Evolutionary conservation across 2,888 invertebrate genomes (phyloP), one percentile per base, ranked within the genome.

Genomic region (Tridacna gigas): DNA sequence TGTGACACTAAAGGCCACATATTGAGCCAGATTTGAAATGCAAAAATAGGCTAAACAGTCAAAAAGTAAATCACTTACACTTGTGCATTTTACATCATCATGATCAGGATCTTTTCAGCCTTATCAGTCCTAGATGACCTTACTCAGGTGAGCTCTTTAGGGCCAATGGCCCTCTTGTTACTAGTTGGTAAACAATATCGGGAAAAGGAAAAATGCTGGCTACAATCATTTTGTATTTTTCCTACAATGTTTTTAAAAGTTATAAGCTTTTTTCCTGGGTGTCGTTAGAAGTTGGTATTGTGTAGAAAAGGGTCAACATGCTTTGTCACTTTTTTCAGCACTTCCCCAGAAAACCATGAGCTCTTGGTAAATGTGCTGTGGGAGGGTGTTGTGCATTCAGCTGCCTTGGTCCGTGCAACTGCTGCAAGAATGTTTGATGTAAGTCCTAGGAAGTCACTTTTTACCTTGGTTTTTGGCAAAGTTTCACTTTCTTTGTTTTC

Each of bases 381-480:
- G 96, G 96, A 94, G 94, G 96, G 96, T 79, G 96, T 97, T 12
- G 96, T 97, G 0, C 96, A 97, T 94, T 96, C 96, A 77, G 96
- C 96, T 82, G 95, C 96, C 26, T 94, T 95, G 75, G 96, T 97
- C 26, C 95, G 96, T 88, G 95, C 96, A 15, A 95, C 96, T n/a
- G 95, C 96, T 0, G 96, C 96, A 15, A 95, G 95, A 63, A 93
- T 97, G 77, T 96, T 97, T 94, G 96, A 96, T 84, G 94, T 94
- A 83, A 89, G 86, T 80, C 37, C 7, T 37, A 37, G 7, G 7
- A 37, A 37, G 3, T 37, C 37, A 37, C 37, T 37, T 37, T 37
- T 37, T 37, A 37, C 37, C 37, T 4, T 37, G 37, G 3, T 37
- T 37, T 37, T 4, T n/a, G n/a, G 2, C 7, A 37, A 7, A 37